Percentiles rank a stretch among this genome's conserved stretches.
These are phyloP conservation scores for Cheilosia urbana DNA, from an alignment of 2,888 invertebrate species.

Conservation along the genomic window DNA sequence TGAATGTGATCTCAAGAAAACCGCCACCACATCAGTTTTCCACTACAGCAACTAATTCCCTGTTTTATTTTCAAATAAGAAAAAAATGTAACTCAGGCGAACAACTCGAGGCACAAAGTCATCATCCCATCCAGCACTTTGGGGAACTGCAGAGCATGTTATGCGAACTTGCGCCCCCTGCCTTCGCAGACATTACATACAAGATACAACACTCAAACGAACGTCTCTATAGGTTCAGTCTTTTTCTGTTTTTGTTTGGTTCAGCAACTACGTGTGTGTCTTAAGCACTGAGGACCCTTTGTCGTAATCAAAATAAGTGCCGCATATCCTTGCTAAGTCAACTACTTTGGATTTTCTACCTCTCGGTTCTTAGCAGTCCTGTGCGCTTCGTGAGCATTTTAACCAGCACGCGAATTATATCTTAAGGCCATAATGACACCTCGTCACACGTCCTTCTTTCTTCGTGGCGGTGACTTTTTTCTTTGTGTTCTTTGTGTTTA, in stretches of 20 bases:
- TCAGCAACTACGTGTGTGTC: slow-evolving; percentile 12
- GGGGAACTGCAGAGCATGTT: slow-evolving; percentile 14
- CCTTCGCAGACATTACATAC: background rate
- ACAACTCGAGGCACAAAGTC: slow-evolving; percentile 28
- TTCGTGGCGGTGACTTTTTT: slow-evolving; percentile 22
- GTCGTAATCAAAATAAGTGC: slow-evolving; percentile 63
- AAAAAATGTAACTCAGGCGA: background rate
- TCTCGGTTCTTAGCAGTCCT: slow-evolving; percentile 20
- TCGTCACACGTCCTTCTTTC: slow-evolving; percentile 16
- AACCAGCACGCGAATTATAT: slow-evolving; percentile 61
- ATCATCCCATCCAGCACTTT: slow-evolving; percentile 37
- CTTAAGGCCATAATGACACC: slow-evolving; percentile 41
- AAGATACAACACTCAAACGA: slow-evolving; percentile 27
- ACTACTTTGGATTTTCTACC: slow-evolving; percentile 44
- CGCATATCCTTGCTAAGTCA: slow-evolving; percentile 46
- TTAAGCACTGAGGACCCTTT: slow-evolving; percentile 41
- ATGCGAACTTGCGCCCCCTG: background rate
- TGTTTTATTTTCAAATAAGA: slow-evolving; percentile 41
- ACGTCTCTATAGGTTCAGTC: slow-evolving; percentile 15
- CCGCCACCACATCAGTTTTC: slow-evolving; percentile 10
- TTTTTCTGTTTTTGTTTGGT: background rate
- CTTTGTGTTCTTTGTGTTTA: background rate
- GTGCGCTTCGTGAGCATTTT: slow-evolving; percentile 53
- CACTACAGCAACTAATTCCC: slow-evolving; percentile 33
- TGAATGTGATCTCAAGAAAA: slow-evolving; percentile 20